Evolutionary conservation across 2,888 invertebrate species (phyloP).

Genomic region (Ormyrus thymus): DNA sequence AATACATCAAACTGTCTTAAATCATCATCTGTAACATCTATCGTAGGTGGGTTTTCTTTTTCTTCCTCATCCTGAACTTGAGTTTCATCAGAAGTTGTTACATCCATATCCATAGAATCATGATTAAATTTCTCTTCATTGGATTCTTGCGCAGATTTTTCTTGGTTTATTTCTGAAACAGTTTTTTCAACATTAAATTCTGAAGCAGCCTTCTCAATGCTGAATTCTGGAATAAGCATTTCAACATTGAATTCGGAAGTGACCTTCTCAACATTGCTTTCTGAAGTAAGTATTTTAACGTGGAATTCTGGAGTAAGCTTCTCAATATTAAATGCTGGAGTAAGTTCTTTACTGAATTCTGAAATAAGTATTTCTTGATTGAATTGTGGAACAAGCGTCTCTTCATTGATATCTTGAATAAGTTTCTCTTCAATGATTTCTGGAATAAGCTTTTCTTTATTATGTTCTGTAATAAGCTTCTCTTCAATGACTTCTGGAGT

Average conservation of each 20-base stretch:
- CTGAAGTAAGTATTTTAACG: no score
- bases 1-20: constrained; percentile 80
- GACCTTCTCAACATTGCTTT: no score
- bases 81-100: constrained; percentile 13
- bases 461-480: background rate
- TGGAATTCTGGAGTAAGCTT: no score
- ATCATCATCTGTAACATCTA: constrained; percentile 69
- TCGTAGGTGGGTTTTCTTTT: constrained; percentile 11
- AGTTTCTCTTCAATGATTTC: no score
- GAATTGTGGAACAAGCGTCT: no score
- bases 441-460: no score
- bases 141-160: constrained; percentile 8
- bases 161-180: background rate
- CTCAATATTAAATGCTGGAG: no score
- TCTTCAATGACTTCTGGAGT: background rate
- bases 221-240: background rate
- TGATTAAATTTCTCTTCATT: background rate
- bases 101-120: constrained; percentile 18
- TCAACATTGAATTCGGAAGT: no score
- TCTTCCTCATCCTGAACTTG: constrained; percentile 25
- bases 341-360: no score
- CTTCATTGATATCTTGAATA: no score
- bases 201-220: background rate
- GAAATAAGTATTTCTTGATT: no score
- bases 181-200: background rate